Evolutionary conservation across 1,140 invertebrate species (phyloP).

Genomic region (Drosophila micromelanica): DNA sequence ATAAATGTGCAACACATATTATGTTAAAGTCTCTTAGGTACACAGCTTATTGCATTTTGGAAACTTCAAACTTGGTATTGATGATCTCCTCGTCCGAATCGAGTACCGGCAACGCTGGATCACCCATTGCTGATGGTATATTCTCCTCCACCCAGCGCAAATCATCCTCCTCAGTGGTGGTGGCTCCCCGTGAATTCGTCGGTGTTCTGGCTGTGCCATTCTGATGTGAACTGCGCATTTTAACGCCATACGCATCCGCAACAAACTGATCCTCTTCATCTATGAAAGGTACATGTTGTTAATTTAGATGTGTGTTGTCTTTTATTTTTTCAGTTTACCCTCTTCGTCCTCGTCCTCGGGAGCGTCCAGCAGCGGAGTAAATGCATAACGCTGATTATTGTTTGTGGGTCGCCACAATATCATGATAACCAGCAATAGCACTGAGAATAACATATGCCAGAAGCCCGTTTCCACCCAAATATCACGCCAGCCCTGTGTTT

Average conservation of each 20-base stretch:
- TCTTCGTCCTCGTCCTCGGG: conserved; percentile 92
- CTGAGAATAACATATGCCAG: conserved; percentile 96
- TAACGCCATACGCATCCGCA: conserved; percentile 93
- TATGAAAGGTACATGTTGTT: not conserved
- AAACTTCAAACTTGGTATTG: conserved; percentile 95
- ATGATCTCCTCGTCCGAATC: conserved; percentile 96
- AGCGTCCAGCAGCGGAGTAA: conserved; percentile 95
- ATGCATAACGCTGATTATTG: conserved; percentile 97
- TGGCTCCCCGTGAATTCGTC: conserved; percentile 73
- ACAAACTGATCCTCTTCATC: conserved; percentile 92
- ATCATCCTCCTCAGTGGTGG: conserved; percentile 90
- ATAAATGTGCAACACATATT: conserved; percentile 54
- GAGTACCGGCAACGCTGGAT: conserved; percentile 91
- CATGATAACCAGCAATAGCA: conserved; percentile 95
- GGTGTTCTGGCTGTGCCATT: conserved; percentile 55
- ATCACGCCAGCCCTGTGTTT: conserved; percentile 93
- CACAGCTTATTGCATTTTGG: conserved; percentile 91
- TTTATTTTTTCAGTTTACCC: conserved; percentile 43
- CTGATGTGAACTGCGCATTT: conserved; percentile 87
- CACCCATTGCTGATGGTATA: conserved; percentile 90
- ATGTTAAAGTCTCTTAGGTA: conserved; percentile 68
- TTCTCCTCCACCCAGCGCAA: conserved; percentile 97
- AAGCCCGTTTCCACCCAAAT: conserved; percentile 97
- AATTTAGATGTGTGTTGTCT: not conserved
- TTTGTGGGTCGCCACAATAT: conserved; percentile 96